Evolutionary conservation across 2,797 vertebrate genomes (phyloP).

Genomic region (Setipinna tenuifilis): DNA sequence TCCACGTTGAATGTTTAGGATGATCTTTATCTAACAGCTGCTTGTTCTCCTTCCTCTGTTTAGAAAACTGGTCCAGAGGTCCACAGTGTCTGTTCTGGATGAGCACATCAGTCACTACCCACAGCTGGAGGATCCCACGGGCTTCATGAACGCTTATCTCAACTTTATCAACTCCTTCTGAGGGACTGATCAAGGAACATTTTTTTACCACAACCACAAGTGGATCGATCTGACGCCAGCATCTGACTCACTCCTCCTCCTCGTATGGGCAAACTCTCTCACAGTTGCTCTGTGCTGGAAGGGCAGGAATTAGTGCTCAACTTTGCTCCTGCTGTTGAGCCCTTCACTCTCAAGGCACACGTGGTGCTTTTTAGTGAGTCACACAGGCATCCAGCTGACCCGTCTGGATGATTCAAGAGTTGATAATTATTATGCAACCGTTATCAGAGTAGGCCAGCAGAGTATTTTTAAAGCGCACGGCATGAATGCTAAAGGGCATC

Average conservation of each 20-base stretch:
- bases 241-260: no score
- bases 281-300: not conserved
- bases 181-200: slow-evolving; percentile 48
- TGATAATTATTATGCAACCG: not conserved
- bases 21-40: not conserved
- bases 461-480: not conserved
- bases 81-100: slow-evolving; percentile 87
- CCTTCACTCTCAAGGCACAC: not conserved
- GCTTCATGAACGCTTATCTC: slow-evolving; percentile 90
- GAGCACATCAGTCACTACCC: slow-evolving; percentile 96
- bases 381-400: not conserved
- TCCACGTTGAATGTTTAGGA: not conserved
- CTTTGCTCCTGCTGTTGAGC: not conserved
- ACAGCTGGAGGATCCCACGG: slow-evolving; percentile 92
- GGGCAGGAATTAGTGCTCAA: not conserved
- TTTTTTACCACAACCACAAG: not conserved
- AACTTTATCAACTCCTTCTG: slow-evolving; percentile 96
- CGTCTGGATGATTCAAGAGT: not conserved
- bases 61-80: slow-evolving; percentile 85
- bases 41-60: slow-evolving; percentile 45
- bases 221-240: not conserved
- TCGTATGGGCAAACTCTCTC: not conserved
- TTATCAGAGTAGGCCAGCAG: not conserved
- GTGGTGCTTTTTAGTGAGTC: not conserved
- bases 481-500: not conserved